Percentiles rank a stretch among this genome's conserved stretches.
Conservation (phyloP, 2,888 invertebrate genomes). For the Tetragonula carbonaria region DNA sequence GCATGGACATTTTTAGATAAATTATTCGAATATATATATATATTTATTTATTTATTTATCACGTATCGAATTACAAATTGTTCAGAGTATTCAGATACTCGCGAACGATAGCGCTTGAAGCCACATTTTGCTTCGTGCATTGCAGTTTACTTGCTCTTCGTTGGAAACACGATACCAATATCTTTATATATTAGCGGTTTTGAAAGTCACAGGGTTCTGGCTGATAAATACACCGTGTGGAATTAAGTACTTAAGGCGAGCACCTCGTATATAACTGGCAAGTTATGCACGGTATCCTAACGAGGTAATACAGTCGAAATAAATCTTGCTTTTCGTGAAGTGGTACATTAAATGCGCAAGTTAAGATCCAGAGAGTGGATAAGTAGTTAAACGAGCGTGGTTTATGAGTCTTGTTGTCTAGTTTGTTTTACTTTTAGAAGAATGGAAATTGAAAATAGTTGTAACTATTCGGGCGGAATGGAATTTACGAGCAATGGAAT, state of each 20-base stretch:
- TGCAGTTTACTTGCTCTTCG: background rate
- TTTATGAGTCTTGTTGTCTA: background rate
- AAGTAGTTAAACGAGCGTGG: background rate
- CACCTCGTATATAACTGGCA: background rate
- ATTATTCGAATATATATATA: background rate
- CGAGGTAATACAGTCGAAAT: background rate
- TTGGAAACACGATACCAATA: conserved; percentile 6
- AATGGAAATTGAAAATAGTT: background rate
- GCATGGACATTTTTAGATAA: background rate
- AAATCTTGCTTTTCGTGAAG: background rate
- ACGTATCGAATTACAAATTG: background rate
- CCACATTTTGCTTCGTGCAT: background rate
- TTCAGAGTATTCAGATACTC: background rate
- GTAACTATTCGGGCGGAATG: background rate
- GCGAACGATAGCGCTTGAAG: background rate
- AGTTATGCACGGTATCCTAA: conserved; percentile 16
- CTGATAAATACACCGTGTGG: background rate
- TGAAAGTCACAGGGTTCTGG: background rate
- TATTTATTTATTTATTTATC: too few species aligned
- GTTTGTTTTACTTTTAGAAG: background rate
- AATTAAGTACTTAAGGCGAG: conserved; percentile 27
- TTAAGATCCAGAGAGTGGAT: background rate
- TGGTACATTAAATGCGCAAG: background rate
- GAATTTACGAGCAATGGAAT: background rate
- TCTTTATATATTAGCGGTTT: conserved; percentile 27